phyloP scores from a whole-genome alignment of 1,140 invertebrate genomes.

The Heliconius hermathena region DNA sequence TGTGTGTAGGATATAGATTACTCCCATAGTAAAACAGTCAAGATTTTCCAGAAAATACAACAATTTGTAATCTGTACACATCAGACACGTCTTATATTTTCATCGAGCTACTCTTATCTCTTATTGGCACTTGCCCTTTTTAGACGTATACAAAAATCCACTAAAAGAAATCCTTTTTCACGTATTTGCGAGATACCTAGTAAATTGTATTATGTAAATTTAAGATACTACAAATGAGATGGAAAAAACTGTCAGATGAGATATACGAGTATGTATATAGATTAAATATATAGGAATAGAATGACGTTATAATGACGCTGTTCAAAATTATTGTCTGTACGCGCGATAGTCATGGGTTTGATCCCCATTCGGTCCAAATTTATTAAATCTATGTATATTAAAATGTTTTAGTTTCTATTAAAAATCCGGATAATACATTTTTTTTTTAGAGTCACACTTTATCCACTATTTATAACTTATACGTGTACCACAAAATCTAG shows the following conservation, averaged over 20 bases:
- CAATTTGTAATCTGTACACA: background rate
- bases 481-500: background rate
- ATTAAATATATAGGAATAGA: too few species aligned
- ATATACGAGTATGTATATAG: too few species aligned
- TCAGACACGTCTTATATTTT: background rate
- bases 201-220: background rate
- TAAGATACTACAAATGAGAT: background rate
- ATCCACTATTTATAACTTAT: too few species aligned
- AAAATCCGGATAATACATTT: background rate
- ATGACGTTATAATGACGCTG: too few species aligned
- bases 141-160: background rate
- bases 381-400: too few species aligned
- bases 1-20: too few species aligned
- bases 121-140: background rate
- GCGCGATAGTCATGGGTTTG: too few species aligned
- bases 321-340: too few species aligned
- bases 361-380: too few species aligned
- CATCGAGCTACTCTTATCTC: background rate
- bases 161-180: constrained; percentile 1
- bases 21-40: too few species aligned
- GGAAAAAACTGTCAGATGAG: too few species aligned
- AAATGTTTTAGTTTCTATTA: too few species aligned
- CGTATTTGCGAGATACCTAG: background rate
- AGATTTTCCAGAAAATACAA: background rate
- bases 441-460: background rate